Conservation (phyloP, 1,140 invertebrate genomes). For the Drosophila tani region DNA sequence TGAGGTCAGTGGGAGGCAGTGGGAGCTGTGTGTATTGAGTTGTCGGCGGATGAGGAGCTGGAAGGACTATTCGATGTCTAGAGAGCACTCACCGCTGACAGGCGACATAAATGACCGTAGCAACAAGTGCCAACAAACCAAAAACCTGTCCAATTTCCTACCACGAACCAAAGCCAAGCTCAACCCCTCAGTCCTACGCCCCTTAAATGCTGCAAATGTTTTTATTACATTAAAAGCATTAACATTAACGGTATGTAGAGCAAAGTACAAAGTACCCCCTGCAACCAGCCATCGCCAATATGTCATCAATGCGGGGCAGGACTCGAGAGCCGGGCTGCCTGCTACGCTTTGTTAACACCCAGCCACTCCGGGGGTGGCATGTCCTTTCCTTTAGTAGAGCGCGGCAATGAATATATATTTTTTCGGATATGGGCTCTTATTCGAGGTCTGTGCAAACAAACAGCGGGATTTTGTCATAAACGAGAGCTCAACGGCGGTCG, state of each 20-base stretch:
- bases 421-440: slow-evolving; percentile 23
- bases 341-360: slow-evolving; percentile 48
- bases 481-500: slow-evolving; percentile 47
- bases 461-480: slow-evolving; percentile 71
- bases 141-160: slow-evolving; percentile 41
- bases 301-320: slow-evolving; percentile 73
- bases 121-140: slow-evolving; percentile 66
- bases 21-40: slow-evolving; percentile 1
- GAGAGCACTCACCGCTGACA: slow-evolving; percentile 17
- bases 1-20: slow-evolving; percentile 47
- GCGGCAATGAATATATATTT: slow-evolving; percentile 50
- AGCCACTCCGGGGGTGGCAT: slow-evolving; percentile 20
- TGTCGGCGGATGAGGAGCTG: not conserved
- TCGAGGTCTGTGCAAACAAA: slow-evolving; percentile 57
- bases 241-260: slow-evolving; percentile 80
- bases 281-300: slow-evolving; percentile 61
- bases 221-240: slow-evolving; percentile 84
- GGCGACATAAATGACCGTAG: slow-evolving; percentile 37
- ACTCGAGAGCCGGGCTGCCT: slow-evolving; percentile 31
- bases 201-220: slow-evolving; percentile 77
- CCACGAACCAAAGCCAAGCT: slow-evolving; percentile 4
- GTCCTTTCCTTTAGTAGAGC: slow-evolving; percentile 30
- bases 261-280: slow-evolving; percentile 46
- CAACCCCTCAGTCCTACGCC: slow-evolving; percentile 14
- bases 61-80: not conserved